Base-by-base conservation (phyloP, 2,113 vertebrate genomes). In the Etia nguti region DNA sequence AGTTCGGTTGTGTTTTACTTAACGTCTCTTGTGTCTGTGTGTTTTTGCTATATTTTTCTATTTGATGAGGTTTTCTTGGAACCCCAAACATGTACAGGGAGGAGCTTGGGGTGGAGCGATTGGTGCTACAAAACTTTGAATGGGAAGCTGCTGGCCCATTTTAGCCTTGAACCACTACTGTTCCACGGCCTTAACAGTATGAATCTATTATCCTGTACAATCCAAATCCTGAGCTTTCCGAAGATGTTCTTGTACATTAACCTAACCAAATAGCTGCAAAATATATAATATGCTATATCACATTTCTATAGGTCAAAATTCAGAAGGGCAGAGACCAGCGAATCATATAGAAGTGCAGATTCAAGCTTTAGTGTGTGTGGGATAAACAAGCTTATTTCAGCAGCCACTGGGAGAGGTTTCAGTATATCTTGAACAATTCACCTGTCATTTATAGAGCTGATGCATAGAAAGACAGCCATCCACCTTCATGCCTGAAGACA, bases 1-100 rank as follows among this genome's bases (percentile, higher is more conserved):
- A 36, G 10, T 65, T 65, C 0, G 10, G 31, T 65, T 36, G 18
- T 65, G 0, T 65, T 36, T 65, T 36, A 65, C 18, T 65, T 36
- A 36, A 62, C 18, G 1, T 62, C 1, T 36, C 10, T 65, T 65
- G 18, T n/a, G 6, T 65, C 10, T 65, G 0, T 36, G 60, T 65
- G 60, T n/a, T 12, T 65, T n/a, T 65, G 60, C 31, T 36, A 0
- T n/a, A n/a, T 36, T 36, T 36, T 12, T 65, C 18, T 65, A 38
- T 13, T 65, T 68, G 11, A 5, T 22, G 34, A 20, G 22, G 34
- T 0, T 38, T 65, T 65, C 34, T 20, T 36, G 16, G 6, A 65
- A 2, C 12, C 0, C n/a, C 31, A 65, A 38, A 65, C 0, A 18
- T 65, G 6, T 38, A 36, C 31, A 65, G 60, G 54, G 70, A 75